Evolutionary conservation across 2,888 invertebrate species (phyloP).

Genomic region (Sarcophaga carnaria): DNA sequence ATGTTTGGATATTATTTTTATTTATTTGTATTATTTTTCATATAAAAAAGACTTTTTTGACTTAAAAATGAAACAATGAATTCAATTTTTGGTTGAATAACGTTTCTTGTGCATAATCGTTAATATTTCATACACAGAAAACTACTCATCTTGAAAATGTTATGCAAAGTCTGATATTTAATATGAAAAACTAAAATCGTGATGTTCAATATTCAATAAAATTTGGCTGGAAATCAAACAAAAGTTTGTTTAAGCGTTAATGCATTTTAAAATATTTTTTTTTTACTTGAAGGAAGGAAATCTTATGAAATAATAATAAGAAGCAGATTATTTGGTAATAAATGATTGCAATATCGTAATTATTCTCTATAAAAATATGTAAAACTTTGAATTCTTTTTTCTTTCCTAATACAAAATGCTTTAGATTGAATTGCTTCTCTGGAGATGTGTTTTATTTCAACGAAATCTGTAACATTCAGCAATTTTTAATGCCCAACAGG

Average conservation of each 20-base stretch:
- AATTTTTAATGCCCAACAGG: too few species aligned
- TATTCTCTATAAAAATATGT: too few species aligned
- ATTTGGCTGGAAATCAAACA: neutral
- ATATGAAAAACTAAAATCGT: constrained; percentile 36
- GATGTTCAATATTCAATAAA: constrained; percentile 4
- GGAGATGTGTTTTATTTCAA: too few species aligned
- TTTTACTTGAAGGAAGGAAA: too few species aligned
- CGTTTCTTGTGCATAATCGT: constrained; percentile 25
- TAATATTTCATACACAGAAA: constrained; percentile 13
- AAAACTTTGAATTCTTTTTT: too few species aligned
- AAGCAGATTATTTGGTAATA: too few species aligned
- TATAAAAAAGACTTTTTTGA: neutral
- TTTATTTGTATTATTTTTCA: neutral
- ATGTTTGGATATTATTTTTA: neutral
- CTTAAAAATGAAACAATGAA: constrained; percentile 14
- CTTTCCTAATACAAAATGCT: too few species aligned
- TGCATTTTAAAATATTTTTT: too few species aligned
- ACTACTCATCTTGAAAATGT: constrained; percentile 59
- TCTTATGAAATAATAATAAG: too few species aligned
- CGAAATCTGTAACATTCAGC: too few species aligned
- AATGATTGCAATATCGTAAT: too few species aligned
- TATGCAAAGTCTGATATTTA: constrained; percentile 34
- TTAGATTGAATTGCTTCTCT: too few species aligned
- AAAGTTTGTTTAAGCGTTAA: neutral
- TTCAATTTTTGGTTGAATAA: constrained; percentile 28